Evolutionary conservation across 2,888 invertebrate genomes (phyloP).

Genomic region (Eupithecia exiguata): DNA sequence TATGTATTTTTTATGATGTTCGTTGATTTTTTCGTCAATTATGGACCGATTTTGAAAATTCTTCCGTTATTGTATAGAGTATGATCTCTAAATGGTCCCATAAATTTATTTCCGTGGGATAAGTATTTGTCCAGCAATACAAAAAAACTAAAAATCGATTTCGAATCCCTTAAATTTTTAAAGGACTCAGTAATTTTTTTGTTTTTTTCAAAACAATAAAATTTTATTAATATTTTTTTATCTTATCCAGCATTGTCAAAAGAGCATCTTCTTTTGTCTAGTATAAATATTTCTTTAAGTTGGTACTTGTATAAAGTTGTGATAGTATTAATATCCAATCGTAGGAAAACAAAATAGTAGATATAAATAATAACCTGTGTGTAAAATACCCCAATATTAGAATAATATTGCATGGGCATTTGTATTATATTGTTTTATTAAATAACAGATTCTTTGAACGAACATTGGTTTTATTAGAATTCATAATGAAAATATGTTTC

Average conservation of each 20-base stretch:
- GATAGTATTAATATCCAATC: conserved; percentile 51
- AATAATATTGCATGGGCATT: conserved; percentile 40
- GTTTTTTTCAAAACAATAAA: no score
- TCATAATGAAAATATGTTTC: neutral
- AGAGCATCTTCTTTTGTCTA: neutral
- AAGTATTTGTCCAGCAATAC: no score
- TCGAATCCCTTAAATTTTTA: no score
- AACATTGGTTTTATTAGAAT: conserved; percentile 13
- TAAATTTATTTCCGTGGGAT: no score
- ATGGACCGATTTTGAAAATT: no score
- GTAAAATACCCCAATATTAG: conserved; percentile 31
- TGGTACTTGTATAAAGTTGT: conserved; percentile 50
- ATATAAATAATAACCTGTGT: neutral
- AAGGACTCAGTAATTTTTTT: no score
- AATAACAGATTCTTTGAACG: conserved; percentile 44
- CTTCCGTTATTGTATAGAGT: no score
- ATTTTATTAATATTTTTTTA: neutral
- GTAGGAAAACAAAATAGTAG: conserved; percentile 9
- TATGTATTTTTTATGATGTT: no score
- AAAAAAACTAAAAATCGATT: no score
- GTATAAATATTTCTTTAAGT: neutral
- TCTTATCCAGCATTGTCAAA: neutral
- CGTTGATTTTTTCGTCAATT: no score
- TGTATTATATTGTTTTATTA: conserved; percentile 47
- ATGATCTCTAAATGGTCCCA: no score